Base-by-base conservation (phyloP, 2,113 vertebrate species). In the Triplophysa rosa region DNA sequence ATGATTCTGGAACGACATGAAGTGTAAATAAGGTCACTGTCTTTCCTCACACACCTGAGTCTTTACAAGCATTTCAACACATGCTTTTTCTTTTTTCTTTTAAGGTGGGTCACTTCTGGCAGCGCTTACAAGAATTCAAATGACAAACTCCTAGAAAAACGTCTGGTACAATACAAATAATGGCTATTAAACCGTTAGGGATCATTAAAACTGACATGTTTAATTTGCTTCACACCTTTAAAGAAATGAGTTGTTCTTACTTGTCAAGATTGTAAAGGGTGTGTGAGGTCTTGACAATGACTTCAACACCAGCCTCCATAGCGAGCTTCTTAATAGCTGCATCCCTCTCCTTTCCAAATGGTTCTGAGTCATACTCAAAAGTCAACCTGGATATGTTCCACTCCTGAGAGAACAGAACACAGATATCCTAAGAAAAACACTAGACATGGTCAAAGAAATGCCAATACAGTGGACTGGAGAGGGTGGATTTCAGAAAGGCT, bases 371-470 rank as follows among this genome's bases (percentile, higher is more conserved):
- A 1, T 93, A 93, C 67, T 94, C 93, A 2, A 94, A 94, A 47
- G 93, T 93, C 80, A 94, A 85, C 33, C 93, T 89, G 26, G 90
- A 90, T 85, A 94, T 93, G 87, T 93, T 92, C 93, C 93, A 93
- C 82, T 94, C 92, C 93, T 94, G 80, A 24, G 69, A 2, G n/a
- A 3, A 63, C 10, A 67, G 3, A 67, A 21, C 19, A 16, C 16
- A 52, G 7, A 2, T 56, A 16, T 17, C 49, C 16, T 19, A 64
- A 23, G 2, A 56, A 16, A 33, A 17, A n/a, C 73, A 40, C 11
- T 67, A 8, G 10, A 59, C 16, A 71, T 29, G 52, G 40, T 1
- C 2, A 16, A 24, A 64, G 17, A 42, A 23, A 63, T n/a, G 11
- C 9, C 23, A 40, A 26, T 29, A 17, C 24, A 77, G 3, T 26